Base-by-base conservation (phyloP, 1,140 invertebrate genomes). In the Drosophila elegans region DNA sequence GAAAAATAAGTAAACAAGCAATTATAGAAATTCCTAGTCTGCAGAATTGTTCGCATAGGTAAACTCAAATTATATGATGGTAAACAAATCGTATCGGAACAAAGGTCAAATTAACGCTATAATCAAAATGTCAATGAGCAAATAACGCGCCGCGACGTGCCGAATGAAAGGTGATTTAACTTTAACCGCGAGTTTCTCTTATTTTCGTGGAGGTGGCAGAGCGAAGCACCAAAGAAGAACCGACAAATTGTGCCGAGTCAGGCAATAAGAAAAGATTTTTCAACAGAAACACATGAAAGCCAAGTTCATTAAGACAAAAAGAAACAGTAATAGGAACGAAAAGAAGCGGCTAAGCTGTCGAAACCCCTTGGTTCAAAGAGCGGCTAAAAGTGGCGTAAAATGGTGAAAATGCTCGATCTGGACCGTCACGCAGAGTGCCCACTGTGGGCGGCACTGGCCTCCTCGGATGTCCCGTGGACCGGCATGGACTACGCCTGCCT, bases 401-500 rank as follows among this genome's bases (percentile, higher is more conserved):
- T 92, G 91, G 91, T 92, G 74, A 94, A 93, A 93, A 94, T 94
- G 94, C 86, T 94, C 74, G 94, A 94, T 92, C 92, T 94, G 91
- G 93, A 94, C 74, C 91, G 94, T 81, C 94, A 94, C 88, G 93
- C 93, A 74, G 93, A 94, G 84, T 94, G 94, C 91, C 94, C 93
- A 62, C 77, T 93, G 53, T 94, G 93, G 93, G 93, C 93, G 69
- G 92, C 94, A 63, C 84, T 94, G 63, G 93, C 94, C 64, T 93
- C 93, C 10, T 91, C 93, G 10, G 92, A 95, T 13, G 91, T 95
- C 53, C 95, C 95, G 45, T 97, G 96, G 96, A 95, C 95, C 5
- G 96, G 96, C 16, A 94, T 97, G 92, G 94, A 95, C 69, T 96
- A 96, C 92, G 95, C 95, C 78, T 97, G 96, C 92, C 94, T 97